Evolutionary conservation across 2,113 vertebrate species (phyloP).

Genomic region (Etia nguti): DNA sequence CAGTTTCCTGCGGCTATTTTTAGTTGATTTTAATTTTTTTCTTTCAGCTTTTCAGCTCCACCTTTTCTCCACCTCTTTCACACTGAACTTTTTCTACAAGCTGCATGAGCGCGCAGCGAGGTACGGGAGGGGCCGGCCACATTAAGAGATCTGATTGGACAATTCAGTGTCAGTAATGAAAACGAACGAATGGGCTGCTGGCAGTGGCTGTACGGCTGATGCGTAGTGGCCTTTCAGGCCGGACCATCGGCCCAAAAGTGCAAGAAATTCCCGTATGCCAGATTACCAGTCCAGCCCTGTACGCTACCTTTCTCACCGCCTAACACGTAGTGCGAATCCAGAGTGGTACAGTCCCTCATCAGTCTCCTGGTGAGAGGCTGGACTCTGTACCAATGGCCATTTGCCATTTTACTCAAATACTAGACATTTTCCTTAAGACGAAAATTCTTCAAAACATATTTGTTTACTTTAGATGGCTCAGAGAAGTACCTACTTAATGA

Average conservation of each 20-base stretch:
- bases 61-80: neutral
- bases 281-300: neutral
- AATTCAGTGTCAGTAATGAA: neutral
- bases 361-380: neutral
- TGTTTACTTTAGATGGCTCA: neutral
- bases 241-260: neutral
- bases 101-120: neutral
- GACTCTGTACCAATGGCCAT: neutral
- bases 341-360: neutral
- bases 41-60: neutral
- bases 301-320: neutral
- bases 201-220: neutral
- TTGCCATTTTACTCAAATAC: neutral
- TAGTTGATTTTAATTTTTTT: neutral
- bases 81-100: neutral
- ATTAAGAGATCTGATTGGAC: neutral
- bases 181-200: neutral
- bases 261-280: neutral
- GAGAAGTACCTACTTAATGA: neutral
- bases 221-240: neutral
- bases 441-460: neutral
- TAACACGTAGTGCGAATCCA: accelerated
- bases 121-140: neutral
- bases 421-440: neutral
- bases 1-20: neutral